phyloP scores from a whole-genome alignment of 1,140 invertebrate species.

The Brachionus angularis region DNA sequence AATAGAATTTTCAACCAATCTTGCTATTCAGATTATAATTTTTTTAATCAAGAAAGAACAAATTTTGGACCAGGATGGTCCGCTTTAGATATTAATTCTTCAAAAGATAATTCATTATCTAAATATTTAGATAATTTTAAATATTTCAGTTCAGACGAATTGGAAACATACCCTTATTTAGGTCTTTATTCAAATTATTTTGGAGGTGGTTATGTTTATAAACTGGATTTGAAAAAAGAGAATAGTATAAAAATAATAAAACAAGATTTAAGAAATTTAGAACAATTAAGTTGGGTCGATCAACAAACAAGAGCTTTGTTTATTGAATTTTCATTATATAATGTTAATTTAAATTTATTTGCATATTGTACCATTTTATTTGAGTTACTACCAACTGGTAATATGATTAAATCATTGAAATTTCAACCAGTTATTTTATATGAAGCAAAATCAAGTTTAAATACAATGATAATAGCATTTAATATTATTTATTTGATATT shows the following conservation, averaged over 20 bases:
- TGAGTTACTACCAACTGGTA: slow-evolving; percentile 64
- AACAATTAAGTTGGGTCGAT: slow-evolving; percentile 62
- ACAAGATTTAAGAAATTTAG: background rate
- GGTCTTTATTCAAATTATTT: slow-evolving; percentile 59
- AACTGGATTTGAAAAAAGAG: background rate
- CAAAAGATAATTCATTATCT: background rate
- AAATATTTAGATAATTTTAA: background rate
- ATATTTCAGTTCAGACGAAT: slow-evolving; percentile 45
- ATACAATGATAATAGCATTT: slow-evolving; percentile 52
- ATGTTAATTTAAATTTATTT: slow-evolving; percentile 67
- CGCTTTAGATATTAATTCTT: background rate
- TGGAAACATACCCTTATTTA: slow-evolving; percentile 58
- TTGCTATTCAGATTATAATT: background rate
- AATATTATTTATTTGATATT: slow-evolving; percentile 57
- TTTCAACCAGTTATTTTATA: slow-evolving; percentile 55
- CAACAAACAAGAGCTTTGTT: slow-evolving; percentile 64
- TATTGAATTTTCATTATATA: slow-evolving; percentile 66
- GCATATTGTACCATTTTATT: slow-evolving; percentile 60
- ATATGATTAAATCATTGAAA: slow-evolving; percentile 58
- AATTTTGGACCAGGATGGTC: slow-evolving; percentile 1
- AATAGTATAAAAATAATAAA: background rate
- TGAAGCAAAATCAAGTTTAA: slow-evolving; percentile 52
- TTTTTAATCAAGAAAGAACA: slow-evolving; percentile 26
- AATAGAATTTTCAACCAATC: background rate
- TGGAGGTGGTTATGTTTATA: slow-evolving; percentile 62